Evolutionary conservation across 2,113 vertebrate genomes (phyloP), one percentile per base, ranked within the genome.

Genomic region (Dicaeum eximium): DNA sequence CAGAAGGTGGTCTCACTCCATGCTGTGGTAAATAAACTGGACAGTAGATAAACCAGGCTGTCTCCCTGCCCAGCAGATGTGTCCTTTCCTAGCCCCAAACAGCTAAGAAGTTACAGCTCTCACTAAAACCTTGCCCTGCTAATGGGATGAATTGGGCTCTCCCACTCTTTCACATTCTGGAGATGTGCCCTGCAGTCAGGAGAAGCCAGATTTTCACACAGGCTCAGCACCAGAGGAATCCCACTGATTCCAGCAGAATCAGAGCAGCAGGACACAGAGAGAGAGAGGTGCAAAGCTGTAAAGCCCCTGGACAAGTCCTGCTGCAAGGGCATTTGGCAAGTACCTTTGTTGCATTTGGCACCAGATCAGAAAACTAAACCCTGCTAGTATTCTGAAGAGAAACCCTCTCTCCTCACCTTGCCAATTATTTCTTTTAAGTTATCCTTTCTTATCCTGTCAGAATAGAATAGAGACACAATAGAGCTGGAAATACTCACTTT

Each of bases 11-110:
- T 30, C 31, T 40, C 28, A 37, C 7, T 11, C 37, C 51, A 61
- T 0, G 0, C 57, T 21, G 35, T 11, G 48, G 13, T 27, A 35
- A 65, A 53, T 27, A 35, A 65, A 53, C 0, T 10, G 51, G 30
- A 38, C 30, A 42, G 31, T 1, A 13, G 33, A 9, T 9, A 62
- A 75, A 60, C 11, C 50, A 67, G 65, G 37, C 25, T 33, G 35
- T 35, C 22, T 60, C 27, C 28, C 42, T 33, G 27, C 1, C 1
- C 69, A 51, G 60, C 53, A 20, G 4, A 31, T 0, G 0, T 13
- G 13, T 50, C 42, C 64, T 53, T 80, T n/a, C 51, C 33, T 33
- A 33, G 54, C 6, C n/a, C 42, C 74, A 67, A 21, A 50, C 6
- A 56, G 21, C 14, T 44, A 37, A 37, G 42, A 57, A 69, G 38